phyloP scores from a whole-genome alignment of 2,797 vertebrate genomes.

The Vultur gryphus region DNA sequence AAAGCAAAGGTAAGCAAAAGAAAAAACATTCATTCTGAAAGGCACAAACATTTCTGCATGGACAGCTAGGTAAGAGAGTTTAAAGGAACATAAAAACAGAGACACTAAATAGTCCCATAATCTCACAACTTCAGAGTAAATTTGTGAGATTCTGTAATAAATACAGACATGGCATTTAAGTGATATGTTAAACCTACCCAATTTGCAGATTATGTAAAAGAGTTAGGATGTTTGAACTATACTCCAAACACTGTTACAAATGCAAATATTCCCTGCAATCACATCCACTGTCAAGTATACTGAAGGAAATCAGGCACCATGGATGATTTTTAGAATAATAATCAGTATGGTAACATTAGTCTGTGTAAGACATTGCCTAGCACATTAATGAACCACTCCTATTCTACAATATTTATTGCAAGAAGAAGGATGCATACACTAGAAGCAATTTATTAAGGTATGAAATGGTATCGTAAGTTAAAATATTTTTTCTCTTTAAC shows the following conservation, averaged over 20 bases:
- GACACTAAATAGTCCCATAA: background rate
- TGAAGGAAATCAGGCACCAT: background rate
- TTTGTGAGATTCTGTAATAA: background rate
- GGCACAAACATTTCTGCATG: background rate
- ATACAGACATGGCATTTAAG: background rate
- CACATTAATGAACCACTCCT: background rate
- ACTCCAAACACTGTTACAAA: background rate
- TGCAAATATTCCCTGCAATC: background rate
- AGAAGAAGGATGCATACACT: background rate
- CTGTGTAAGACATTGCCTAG: background rate
- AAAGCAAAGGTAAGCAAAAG: background rate
- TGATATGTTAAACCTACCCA: background rate
- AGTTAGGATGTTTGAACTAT: background rate
- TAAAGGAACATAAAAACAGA: background rate
- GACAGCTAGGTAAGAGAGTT: background rate
- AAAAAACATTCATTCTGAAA: background rate
- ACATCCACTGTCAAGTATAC: background rate
- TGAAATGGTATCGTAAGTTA: accelerated
- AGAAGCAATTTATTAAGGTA: background rate
- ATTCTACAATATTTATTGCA: background rate
- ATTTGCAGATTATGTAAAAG: background rate
- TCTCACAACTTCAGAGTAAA: background rate
- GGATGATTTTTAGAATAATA: background rate
- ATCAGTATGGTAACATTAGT: background rate
- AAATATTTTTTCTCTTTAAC: background rate